Conservation (phyloP, 2,888 invertebrate species). For the Cyclophora albipunctata region DNA sequence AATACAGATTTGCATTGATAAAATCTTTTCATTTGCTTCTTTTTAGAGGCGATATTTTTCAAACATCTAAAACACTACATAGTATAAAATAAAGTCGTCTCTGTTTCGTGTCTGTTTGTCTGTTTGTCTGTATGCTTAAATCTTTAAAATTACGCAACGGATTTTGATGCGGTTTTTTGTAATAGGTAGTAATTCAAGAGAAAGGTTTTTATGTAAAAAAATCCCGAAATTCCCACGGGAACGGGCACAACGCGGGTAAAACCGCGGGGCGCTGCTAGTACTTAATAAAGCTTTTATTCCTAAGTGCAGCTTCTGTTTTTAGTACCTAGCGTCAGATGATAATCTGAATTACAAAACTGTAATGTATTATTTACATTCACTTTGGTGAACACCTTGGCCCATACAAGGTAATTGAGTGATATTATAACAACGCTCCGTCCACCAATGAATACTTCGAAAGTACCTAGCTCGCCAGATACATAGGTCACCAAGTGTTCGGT, state of each 20-base stretch:
- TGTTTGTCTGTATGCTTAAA: too few relatives aligned
- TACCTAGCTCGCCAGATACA: constrained; percentile 35
- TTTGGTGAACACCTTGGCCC: constrained; percentile 62
- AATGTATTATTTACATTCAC: constrained; percentile 51
- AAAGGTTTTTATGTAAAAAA: too few relatives aligned
- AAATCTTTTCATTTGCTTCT: constrained; percentile 2
- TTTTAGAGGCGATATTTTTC: neutral
- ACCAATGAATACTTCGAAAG: constrained; percentile 65
- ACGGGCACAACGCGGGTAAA: too few relatives aligned
- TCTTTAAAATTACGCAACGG: too few relatives aligned
- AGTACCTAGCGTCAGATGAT: constrained; percentile 14
- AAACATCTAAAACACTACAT: too few relatives aligned
- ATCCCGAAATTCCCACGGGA: too few relatives aligned
- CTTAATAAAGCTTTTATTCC: constrained; percentile 1
- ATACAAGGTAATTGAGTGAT: constrained; percentile 69
- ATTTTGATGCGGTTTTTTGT: too few relatives aligned
- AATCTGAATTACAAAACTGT: constrained; percentile 32
- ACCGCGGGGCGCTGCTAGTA: too few relatives aligned
- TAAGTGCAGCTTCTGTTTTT: constrained; percentile 21
- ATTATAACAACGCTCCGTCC: constrained; percentile 52
- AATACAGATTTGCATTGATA: constrained; percentile 13
- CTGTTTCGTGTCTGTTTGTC: too few relatives aligned
- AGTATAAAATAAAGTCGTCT: too few relatives aligned
- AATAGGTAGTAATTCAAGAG: too few relatives aligned
- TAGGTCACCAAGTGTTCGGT: constrained; percentile 30